A percentile compares a stretch with the other conserved stretches of the same genome.
phyloP scores from a whole-genome alignment of 2,888 invertebrate species.

The Diaphora mendica region DNA sequence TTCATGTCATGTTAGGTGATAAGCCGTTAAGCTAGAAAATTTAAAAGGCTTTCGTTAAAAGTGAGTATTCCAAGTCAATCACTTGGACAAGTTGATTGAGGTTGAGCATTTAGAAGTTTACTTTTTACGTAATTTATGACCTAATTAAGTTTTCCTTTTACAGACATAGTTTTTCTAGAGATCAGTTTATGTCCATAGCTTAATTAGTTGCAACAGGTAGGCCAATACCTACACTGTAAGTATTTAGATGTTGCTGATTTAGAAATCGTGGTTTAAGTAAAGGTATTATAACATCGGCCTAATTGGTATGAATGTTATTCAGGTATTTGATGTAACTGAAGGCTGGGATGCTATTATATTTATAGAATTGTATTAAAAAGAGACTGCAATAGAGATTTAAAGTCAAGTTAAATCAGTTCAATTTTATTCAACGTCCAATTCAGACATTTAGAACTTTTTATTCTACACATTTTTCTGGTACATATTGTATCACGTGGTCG shows the following conservation, averaged over 20 bases:
- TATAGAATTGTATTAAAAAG: neutral
- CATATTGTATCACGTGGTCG: neutral
- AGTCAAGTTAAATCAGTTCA: neutral
- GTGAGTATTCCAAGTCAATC: slow-evolving; percentile 8
- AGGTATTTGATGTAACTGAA: neutral
- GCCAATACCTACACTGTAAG: neutral
- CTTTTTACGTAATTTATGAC: neutral
- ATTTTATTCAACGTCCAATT: neutral
- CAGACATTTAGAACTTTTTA: neutral
- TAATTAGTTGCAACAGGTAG: neutral
- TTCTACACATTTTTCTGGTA: neutral
- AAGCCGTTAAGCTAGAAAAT: slow-evolving; percentile 3
- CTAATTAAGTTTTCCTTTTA: slow-evolving; percentile 1
- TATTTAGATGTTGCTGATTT: neutral
- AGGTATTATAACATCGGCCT: neutral
- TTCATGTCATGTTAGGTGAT: slow-evolving; percentile 5
- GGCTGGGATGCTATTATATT: neutral
- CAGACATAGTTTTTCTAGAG: neutral
- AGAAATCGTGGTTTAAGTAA: neutral
- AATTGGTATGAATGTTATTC: neutral
- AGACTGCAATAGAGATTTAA: neutral
- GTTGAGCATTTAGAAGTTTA: neutral
- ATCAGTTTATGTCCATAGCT: neutral
- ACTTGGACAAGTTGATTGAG: slow-evolving; percentile 9
- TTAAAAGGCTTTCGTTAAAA: slow-evolving; percentile 7